phyloP scores from a whole-genome alignment of 2,888 invertebrate genomes.

The Dione vanillae region DNA sequence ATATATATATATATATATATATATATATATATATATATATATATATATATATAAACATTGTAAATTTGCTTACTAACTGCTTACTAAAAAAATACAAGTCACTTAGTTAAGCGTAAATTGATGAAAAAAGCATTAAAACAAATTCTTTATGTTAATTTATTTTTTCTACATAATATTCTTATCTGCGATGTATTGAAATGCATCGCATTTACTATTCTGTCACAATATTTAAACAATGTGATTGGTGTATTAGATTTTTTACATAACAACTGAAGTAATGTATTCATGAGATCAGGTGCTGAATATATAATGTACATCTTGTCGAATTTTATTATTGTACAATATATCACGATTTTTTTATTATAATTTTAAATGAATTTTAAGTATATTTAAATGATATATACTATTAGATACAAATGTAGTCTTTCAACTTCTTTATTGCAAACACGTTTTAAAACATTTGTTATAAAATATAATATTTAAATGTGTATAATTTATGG shows the following conservation, averaged over 20 bases:
- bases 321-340: slow-evolving; percentile 6
- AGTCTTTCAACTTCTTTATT: slow-evolving; percentile 3
- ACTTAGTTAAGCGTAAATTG: no score
- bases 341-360: slow-evolving; percentile 13
- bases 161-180: neutral
- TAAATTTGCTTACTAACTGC: no score
- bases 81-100: no score
- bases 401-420: slow-evolving; percentile 4
- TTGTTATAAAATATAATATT: neutral
- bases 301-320: slow-evolving; percentile 5
- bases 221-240: slow-evolving; percentile 11
- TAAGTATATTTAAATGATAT: slow-evolving; percentile 10
- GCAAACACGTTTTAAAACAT: neutral
- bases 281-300: slow-evolving; percentile 19
- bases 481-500: neutral
- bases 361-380: slow-evolving; percentile 4
- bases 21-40: no score
- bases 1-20: no score
- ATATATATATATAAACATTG: no score
- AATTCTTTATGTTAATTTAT: neutral
- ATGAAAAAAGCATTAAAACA: neutral
- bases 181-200: slow-evolving; percentile 7
- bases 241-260: slow-evolving; percentile 22
- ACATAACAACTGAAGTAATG: slow-evolving; percentile 23
- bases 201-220: slow-evolving; percentile 1